Conservation (phyloP, 2,113 vertebrate species). For the Zingel zingel region DNA sequence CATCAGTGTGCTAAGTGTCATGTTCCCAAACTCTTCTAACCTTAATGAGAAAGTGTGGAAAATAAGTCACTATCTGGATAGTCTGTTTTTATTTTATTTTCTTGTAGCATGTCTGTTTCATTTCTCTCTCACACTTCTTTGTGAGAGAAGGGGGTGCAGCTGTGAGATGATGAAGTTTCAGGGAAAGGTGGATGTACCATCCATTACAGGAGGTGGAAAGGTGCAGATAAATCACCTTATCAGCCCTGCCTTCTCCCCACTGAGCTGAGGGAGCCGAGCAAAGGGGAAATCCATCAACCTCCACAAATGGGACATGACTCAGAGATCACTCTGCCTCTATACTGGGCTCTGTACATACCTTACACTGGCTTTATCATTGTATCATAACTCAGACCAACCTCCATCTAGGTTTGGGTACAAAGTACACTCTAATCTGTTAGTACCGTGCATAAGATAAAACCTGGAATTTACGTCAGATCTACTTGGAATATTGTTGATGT, state of each 20-base stretch:
- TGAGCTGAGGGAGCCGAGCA: constrained; percentile 82
- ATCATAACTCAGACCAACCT: constrained; percentile 43
- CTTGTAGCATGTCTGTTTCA: constrained; percentile 60
- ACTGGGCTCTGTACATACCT: constrained; percentile 67
- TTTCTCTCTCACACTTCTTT: constrained; percentile 59
- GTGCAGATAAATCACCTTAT: constrained; percentile 87
- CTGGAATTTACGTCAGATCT: not conserved
- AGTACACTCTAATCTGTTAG: not conserved
- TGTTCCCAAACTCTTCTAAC: constrained; percentile 46
- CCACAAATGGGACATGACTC: constrained; percentile 82
- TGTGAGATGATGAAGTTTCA: constrained; percentile 85
- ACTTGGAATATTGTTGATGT: not conserved
- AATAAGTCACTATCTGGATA: constrained; percentile 57
- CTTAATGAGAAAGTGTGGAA: constrained; percentile 68
- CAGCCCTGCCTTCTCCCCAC: constrained; percentile 84
- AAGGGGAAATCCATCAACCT: constrained; percentile 84
- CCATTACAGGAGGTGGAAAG: constrained; percentile 84
- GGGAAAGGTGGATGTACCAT: constrained; percentile 84
- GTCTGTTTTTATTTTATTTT: constrained; percentile 59
- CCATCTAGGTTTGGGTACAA: not conserved
- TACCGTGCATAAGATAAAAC: not conserved
- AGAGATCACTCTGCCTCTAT: constrained; percentile 77
- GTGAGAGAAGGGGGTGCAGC: constrained; percentile 57
- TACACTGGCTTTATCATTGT: constrained; percentile 66
- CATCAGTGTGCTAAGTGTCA: constrained; percentile 65